Conservation (phyloP, 2,113 vertebrate genomes). For the Scopus umbretta region DNA sequence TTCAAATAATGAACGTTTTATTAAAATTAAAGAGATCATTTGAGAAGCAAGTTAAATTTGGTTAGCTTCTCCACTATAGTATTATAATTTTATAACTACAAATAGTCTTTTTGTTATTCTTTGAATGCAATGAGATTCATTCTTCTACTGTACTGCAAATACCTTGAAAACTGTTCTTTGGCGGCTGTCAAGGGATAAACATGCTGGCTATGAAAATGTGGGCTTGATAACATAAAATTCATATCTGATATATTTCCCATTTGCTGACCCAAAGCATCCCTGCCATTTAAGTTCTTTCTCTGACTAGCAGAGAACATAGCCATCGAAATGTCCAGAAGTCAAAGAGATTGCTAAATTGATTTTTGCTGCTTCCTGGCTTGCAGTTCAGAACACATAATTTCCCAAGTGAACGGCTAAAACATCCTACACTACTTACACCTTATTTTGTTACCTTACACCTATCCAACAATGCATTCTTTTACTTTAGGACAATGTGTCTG, state of each 20-base stretch:
- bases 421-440: not conserved
- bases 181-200: not conserved
- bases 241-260: not conserved
- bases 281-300: not conserved
- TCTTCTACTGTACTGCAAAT: not conserved
- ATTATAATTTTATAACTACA: not conserved
- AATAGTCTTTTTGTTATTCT: not conserved
- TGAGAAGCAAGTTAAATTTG: not conserved
- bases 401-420: not conserved
- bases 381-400: not conserved
- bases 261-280: not conserved
- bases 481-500: not conserved
- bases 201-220: not conserved
- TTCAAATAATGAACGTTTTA: not conserved
- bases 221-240: not conserved
- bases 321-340: not conserved
- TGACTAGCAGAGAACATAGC: not conserved
- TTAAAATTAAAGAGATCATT: not conserved
- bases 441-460: not conserved
- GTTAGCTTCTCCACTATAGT: not conserved
- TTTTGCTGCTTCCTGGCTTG: not conserved
- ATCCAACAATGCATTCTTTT: not conserved
- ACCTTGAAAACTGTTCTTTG: not conserved
- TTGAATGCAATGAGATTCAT: not conserved
- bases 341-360: not conserved